These are phyloP conservation scores for Labeo rohita DNA, from an alignment of 2,113 vertebrate genomes.

Conservation along the genomic window DNA sequence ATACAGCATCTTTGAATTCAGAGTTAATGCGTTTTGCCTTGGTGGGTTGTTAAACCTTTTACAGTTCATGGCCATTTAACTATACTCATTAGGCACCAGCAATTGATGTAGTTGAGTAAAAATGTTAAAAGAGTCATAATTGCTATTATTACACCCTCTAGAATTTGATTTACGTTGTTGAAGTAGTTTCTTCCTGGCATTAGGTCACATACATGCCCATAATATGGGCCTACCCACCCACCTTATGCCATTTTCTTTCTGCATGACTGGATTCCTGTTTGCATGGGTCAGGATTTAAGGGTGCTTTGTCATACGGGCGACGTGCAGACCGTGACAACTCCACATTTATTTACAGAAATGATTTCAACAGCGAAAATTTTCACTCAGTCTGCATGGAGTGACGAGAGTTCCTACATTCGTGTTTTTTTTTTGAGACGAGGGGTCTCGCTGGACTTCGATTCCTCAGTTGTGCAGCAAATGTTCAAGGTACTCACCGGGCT, in stretches of 20 bases:
- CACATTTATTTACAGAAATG: neutral
- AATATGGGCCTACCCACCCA: constrained; percentile 13
- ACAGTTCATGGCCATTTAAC: neutral
- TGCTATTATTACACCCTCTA: neutral
- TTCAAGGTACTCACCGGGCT: constrained; percentile 61
- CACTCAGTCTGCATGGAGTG: neutral
- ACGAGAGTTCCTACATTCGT: neutral
- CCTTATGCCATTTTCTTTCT: constrained; percentile 36
- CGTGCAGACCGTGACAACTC: neutral
- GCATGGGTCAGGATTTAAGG: constrained; percentile 59
- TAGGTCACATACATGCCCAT: constrained; percentile 15
- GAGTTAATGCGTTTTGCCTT: neutral
- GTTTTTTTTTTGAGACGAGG: neutral
- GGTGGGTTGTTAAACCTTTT: neutral
- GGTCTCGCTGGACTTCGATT: constrained; percentile 34
- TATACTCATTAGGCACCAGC: constrained; percentile 21
- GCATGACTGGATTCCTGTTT: constrained; percentile 50
- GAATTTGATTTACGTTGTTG: neutral
- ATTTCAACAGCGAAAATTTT: neutral
- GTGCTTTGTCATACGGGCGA: neutral
- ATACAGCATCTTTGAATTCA: constrained; percentile 48
- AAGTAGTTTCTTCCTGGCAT: neutral
- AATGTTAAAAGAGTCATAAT: constrained; percentile 4
- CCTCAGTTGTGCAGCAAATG: constrained; percentile 53
- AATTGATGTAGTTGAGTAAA: neutral